These are phyloP conservation scores for Drosophila koepferae DNA, from an alignment of 2,888 invertebrate genomes.

Conservation along the genomic window DNA sequence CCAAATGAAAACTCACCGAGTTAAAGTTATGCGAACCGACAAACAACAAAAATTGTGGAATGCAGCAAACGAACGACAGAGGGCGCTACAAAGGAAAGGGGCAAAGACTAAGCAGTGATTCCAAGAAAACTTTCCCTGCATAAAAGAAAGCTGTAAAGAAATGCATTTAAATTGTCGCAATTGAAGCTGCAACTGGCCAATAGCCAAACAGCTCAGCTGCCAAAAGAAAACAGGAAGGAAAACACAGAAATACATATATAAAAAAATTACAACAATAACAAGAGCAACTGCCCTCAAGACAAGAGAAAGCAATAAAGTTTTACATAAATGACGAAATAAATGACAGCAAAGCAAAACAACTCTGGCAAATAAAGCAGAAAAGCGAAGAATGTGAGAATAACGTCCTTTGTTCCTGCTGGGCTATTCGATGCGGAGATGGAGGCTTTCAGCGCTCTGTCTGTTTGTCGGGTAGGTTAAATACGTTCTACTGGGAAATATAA, in stretches of 20 bases:
- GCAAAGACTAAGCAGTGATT: neutral
- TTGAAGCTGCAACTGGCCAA: slow-evolving; percentile 46
- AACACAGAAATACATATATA: slow-evolving; percentile 11
- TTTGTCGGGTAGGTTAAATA: slow-evolving; percentile 57
- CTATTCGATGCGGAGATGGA: slow-evolving; percentile 9
- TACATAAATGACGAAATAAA: slow-evolving; percentile 83
- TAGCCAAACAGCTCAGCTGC: slow-evolving; percentile 39
- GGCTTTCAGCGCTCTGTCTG: slow-evolving; percentile 17
- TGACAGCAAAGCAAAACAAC: slow-evolving; percentile 78
- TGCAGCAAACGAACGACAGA: neutral
- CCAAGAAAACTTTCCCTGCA: slow-evolving; percentile 5
- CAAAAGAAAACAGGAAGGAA: neutral
- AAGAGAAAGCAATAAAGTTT: slow-evolving; percentile 78
- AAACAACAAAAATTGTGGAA: neutral
- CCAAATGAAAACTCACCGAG: slow-evolving; percentile 1
- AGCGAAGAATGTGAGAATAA: slow-evolving; percentile 7
- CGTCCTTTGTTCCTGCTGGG: slow-evolving; percentile 32
- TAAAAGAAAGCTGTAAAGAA: slow-evolving; percentile 2
- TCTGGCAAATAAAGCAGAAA: slow-evolving; percentile 66
- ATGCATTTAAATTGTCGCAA: slow-evolving; percentile 72
- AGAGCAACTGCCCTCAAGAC: slow-evolving; percentile 26
- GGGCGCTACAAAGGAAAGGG: neutral
- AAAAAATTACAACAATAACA: neutral
- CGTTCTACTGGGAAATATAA: slow-evolving; percentile 69
- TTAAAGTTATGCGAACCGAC: slow-evolving; percentile 6